Percentiles rank a stretch among this genome's conserved stretches.
Conservation (phyloP, 2,113 vertebrate species). For the Lepisosteus oculatus region DNA sequence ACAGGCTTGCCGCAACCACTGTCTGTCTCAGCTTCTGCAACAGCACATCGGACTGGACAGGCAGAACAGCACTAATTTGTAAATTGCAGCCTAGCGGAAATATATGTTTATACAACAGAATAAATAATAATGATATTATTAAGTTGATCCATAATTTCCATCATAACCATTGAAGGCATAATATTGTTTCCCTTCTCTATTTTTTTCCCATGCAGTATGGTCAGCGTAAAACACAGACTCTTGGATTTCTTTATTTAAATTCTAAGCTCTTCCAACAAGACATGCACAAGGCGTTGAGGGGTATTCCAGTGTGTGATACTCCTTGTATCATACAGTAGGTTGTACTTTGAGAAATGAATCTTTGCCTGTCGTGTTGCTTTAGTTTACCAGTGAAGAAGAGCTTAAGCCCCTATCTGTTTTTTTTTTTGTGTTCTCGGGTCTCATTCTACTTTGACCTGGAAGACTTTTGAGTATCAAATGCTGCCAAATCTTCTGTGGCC, state of each 20-base stretch:
- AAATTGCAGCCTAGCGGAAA: constrained; percentile 54
- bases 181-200: no score
- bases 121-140: constrained; percentile 66
- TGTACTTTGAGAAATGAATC: no score
- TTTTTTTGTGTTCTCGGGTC: not conserved
- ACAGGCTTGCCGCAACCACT: no score
- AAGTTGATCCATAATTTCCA: constrained; percentile 56
- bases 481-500: not conserved
- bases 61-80: constrained; percentile 43
- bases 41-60: constrained; percentile 44
- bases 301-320: no score
- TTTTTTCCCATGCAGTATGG: no score
- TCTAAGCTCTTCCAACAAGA: no score
- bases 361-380: no score
- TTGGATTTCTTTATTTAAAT: no score
- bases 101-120: constrained; percentile 65
- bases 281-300: no score
- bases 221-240: no score
- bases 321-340: no score
- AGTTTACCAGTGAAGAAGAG: not conserved
- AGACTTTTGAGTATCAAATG: not conserved
- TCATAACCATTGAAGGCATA: no score
- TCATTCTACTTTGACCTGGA: not conserved
- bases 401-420: not conserved
- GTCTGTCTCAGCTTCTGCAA: constrained; percentile 28